phyloP scores from a whole-genome alignment of 2,888 invertebrate species.

The Conops quadrifasciatus region DNA sequence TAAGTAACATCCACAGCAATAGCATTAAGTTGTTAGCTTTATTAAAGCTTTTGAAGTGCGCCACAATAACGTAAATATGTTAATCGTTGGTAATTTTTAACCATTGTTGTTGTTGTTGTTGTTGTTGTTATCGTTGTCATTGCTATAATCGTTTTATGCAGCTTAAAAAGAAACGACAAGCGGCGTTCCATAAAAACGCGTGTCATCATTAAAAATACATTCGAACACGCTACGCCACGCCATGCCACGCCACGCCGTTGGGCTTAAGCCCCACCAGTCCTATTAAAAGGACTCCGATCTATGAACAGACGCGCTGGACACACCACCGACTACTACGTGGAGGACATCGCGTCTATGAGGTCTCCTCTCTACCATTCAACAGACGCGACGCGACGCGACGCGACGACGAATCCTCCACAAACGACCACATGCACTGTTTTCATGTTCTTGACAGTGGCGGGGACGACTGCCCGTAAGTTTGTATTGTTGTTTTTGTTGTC shows the following conservation, averaged over 20 bases:
- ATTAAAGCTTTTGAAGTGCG: slow-evolving; percentile 28
- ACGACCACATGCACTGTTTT: background rate
- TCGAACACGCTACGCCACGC: slow-evolving; percentile 11
- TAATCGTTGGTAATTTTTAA: slow-evolving; percentile 17
- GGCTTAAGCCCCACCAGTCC: background rate
- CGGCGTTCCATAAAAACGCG: slow-evolving; percentile 47
- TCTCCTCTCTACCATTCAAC: background rate
- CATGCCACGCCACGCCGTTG: background rate
- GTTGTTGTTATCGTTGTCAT: slow-evolving; percentile 2
- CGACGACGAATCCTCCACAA: background rate
- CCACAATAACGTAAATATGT: background rate
- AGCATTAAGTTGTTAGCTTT: slow-evolving; percentile 43
- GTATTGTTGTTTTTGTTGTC: background rate
- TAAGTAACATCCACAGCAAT: slow-evolving; percentile 44
- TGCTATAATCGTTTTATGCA: background rate
- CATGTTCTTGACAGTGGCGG: slow-evolving; percentile 17
- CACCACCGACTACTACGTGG: background rate
- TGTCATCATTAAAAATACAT: slow-evolving; percentile 54
- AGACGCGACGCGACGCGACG: background rate
- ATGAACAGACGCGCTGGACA: background rate
- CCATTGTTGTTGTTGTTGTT: slow-evolving; percentile 9
- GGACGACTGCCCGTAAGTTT: slow-evolving; percentile 24
- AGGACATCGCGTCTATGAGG: background rate
- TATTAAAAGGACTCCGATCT: background rate
- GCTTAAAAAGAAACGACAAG: slow-evolving; percentile 5